A percentile compares a stretch with the other conserved stretches of the same genome.
These are phyloP conservation scores for Gadus chalcogrammus DNA, from an alignment of 2,113 vertebrate species.

Conservation along the genomic window DNA sequence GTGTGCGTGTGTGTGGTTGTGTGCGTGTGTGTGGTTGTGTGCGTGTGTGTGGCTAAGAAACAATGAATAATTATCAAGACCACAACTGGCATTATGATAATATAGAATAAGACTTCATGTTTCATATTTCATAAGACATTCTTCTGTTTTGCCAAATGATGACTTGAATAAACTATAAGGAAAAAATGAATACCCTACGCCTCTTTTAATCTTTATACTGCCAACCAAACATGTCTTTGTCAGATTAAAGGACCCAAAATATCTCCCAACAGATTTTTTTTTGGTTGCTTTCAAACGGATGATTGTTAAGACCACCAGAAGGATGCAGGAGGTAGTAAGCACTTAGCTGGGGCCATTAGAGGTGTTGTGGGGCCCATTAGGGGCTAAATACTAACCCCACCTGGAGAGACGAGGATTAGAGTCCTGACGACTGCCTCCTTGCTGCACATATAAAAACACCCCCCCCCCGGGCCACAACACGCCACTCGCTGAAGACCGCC, in stretches of 20 bases:
- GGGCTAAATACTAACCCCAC: slow-evolving; percentile 66
- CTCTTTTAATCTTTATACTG: not conserved
- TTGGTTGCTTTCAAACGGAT: too few relatives aligned
- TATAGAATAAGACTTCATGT: too few relatives aligned
- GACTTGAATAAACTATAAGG: slow-evolving; percentile 66
- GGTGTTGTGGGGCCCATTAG: slow-evolving; percentile 63
- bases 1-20: too few relatives aligned
- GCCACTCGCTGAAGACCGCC: slow-evolving; percentile 54
- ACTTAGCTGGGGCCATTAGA: slow-evolving; percentile 64
- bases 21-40: too few relatives aligned
- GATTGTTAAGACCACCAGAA: too few relatives aligned
- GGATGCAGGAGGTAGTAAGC: slow-evolving; percentile 15
- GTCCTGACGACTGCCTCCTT: slow-evolving; percentile 44
- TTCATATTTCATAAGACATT: too few relatives aligned
- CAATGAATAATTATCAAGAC: too few relatives aligned
- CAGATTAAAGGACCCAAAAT: slow-evolving; percentile 33
- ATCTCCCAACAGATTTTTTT: too few relatives aligned
- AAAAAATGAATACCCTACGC: slow-evolving; percentile 22
- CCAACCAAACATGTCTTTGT: not conserved
- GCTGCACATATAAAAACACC: not conserved
- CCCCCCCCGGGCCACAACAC: slow-evolving; percentile 21
- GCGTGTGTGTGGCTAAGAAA: too few relatives aligned
- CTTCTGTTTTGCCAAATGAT: slow-evolving; percentile 56
- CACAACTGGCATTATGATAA: too few relatives aligned
- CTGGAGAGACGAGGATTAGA: slow-evolving; percentile 68